Base-by-base conservation (phyloP, 2,888 invertebrate genomes). In the Rhagophthalmus giganteus region DNA sequence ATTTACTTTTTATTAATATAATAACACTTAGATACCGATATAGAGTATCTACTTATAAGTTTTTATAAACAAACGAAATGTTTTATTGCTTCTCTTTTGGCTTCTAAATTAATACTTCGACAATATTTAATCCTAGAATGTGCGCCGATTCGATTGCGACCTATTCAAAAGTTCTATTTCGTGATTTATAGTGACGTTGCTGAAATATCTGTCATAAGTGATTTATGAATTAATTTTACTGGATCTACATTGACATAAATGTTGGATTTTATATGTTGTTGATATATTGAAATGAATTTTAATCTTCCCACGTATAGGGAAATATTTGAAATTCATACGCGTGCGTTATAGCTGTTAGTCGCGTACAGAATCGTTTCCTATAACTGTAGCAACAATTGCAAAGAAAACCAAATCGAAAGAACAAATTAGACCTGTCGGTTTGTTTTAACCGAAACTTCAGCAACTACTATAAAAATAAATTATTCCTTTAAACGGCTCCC, bases 401-500 rank as follows among this genome's bases (percentile, higher is more conserved):
- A 25, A 35, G 26, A 10, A 11, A 11, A 15, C 15, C 24, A 39
- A 32, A 40, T 33, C 10, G 39, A 12, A 32, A 40, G 33, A 47
- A 33, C 34, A 47, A 39, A 47, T 47, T 47, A 47, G 20, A 20
- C 16, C 30, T 26, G 40, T 48, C 47, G 26, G 48, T 48, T 48
- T 9, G 61, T 63, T 62, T 59, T 58, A 57, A 52, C 49, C 44
- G 40, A 54, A 60, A 61, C 55, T 61, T 60, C 55, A 55, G 46
- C 57, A 55, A 58, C 52, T 55, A 57, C 59, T 57, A 57, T 60
- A 59, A 62, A 62, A 62, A 60, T 64, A 64, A 63, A 65, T 64
- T 64, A 61, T 58, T 54, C 63, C 59, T 59, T 60, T 61, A 62
- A 62, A 61, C 58, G 62, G 57, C 60, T 61, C 60, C 60, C 61